Percentiles rank a stretch among this genome's conserved stretches.
Conservation (phyloP, 2,113 vertebrate genomes). For the Mormyrus lacerda region DNA sequence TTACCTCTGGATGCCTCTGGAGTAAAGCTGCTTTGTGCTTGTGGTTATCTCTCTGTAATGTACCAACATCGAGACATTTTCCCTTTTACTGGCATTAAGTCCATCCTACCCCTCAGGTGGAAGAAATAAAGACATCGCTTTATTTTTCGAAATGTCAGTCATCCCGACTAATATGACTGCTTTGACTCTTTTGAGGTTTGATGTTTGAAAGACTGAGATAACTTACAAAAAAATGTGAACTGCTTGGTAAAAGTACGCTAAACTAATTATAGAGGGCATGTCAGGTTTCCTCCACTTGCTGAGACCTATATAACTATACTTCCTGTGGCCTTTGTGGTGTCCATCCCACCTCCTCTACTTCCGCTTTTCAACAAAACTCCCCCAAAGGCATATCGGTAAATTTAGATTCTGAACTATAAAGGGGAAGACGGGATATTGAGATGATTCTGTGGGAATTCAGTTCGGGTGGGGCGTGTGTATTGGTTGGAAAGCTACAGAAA, state of each 20-base stretch:
- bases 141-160: background rate
- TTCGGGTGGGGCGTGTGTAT: background rate
- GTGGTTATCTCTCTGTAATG: background rate
- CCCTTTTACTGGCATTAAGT: background rate
- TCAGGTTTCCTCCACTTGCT: background rate
- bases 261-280: conserved; percentile 6
- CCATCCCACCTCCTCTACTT: conserved; percentile 33
- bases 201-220: background rate
- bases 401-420: background rate
- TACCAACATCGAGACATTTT: background rate
- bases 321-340: conserved; percentile 44
- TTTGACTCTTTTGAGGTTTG: background rate
- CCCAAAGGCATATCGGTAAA: background rate
- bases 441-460: background rate
- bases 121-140: background rate
- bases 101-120: background rate
- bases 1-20: background rate
- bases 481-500: background rate
- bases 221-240: background rate
- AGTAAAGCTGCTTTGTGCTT: conserved; percentile 9
- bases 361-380: conserved; percentile 7
- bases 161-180: background rate
- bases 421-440: background rate
- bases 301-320: conserved; percentile 3
- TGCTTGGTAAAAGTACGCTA: background rate